Base-by-base conservation (phyloP, 2,113 vertebrate species). In the Myiagra hebetior region DNA sequence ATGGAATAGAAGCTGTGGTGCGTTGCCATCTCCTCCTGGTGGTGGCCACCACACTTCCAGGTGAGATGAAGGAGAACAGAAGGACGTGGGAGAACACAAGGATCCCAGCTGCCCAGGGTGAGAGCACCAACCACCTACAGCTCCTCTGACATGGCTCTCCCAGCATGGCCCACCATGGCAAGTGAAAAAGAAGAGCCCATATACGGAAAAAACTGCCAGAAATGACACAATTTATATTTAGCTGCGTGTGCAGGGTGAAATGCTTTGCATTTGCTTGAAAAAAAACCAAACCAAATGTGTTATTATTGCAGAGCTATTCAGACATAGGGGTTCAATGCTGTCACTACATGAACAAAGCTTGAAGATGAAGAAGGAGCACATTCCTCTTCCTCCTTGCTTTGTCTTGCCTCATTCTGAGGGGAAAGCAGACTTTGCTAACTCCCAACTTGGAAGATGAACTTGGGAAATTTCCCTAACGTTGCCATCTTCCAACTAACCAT, bases 81-180 rank as follows among this genome's bases (percentile, higher is more conserved):
- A 86, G 72, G 39, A 74, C 3, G 13, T 7, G 5, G 63, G 41
- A 47, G 50, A 90, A 35, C 26, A 35, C 16, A 35, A 83, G 72
- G 39, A 60, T 50, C 28, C n/a, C 63, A 72, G 21, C 3, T 20
- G 18, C 10, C 42, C 77, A 67, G n/a, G 42, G 8, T 39, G 62
- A 77, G 78, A 26, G 35, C 9, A 35, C 7, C 33, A 44, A 15
- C 16, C 30, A 27, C 52, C 20, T 6, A 3, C 30, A 64, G 33
- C 7, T 80, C 73, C 49, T 86, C 68, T 70, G 73, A 50, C 50
- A 57, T 2, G 41, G 55, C 42, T 59, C 64, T 87, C 37, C 46
- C 49, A 84, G n/a, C 17, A 0, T 41, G 37, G 60, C 73, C 41
- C 31, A 42, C 0, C 0, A 57, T 21, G 42, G 42, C 52, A 64